Evolutionary conservation across 2,113 vertebrate species (phyloP).

Genomic region (Turnix velox): DNA sequence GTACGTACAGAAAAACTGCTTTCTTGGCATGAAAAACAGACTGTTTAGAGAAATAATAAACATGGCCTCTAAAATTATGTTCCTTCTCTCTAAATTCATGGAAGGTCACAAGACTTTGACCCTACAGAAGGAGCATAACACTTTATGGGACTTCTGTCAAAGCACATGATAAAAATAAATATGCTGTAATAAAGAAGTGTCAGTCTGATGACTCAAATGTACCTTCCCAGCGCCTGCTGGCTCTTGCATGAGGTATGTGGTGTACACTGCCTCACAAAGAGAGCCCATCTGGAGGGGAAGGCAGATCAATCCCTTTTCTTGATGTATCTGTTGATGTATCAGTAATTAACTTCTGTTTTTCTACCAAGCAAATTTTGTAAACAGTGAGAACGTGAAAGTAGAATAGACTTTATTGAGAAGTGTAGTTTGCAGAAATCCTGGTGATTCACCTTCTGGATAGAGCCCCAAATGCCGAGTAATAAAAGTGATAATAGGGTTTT

Average conservation of each 20-base stretch:
- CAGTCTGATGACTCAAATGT: slow-evolving; percentile 33
- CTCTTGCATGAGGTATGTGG: background rate
- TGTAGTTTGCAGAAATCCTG: background rate
- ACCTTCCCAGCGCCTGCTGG: background rate
- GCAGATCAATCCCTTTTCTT: background rate
- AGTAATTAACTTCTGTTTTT: slow-evolving; percentile 45
- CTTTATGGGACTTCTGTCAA: slow-evolving; percentile 55
- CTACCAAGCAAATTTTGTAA: background rate
- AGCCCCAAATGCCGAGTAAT: background rate
- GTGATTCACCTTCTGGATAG: slow-evolving; percentile 49
- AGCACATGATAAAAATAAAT: slow-evolving; percentile 60
- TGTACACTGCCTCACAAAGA: background rate
- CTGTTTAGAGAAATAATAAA: slow-evolving; percentile 56
- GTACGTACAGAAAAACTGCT: background rate
- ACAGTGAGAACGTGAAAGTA: background rate
- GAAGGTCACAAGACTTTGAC: slow-evolving; percentile 26
- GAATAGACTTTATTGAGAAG: background rate
- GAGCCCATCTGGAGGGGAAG: background rate
- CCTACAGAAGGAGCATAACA: slow-evolving; percentile 48
- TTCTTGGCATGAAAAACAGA: slow-evolving; percentile 27
- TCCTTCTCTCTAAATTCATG: slow-evolving; percentile 16
- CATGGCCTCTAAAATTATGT: slow-evolving; percentile 39
- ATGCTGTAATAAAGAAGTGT: slow-evolving; percentile 34
- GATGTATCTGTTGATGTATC: background rate
- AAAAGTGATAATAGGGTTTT: background rate